Evolutionary conservation across 2,797 vertebrate species (phyloP).

Genomic region (Poeciliopsis gracilis): DNA sequence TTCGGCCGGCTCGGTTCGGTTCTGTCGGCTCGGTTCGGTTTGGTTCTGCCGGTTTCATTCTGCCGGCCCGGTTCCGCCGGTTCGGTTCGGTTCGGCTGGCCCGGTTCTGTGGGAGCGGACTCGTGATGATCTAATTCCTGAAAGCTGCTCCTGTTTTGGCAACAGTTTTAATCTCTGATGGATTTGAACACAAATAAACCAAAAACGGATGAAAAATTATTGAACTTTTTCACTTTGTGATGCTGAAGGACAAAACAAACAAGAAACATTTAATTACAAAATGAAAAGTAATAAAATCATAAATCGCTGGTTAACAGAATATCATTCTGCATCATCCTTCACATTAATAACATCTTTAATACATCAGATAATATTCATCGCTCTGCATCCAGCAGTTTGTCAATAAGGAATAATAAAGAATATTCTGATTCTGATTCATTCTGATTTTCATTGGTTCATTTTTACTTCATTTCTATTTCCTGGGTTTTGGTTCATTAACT

Average conservation of each 20-base stretch:
- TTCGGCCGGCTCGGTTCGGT: not conserved
- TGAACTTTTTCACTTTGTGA: not conserved
- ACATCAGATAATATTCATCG: too few species aligned
- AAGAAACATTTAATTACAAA: not conserved
- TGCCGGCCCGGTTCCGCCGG: not conserved
- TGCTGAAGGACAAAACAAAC: not conserved
- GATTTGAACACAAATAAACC: not conserved
- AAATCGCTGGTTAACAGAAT: not conserved
- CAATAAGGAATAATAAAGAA: too few species aligned
- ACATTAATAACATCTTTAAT: too few species aligned
- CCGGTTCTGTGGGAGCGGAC: conserved; percentile 53
- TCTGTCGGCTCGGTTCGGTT: too few species aligned
- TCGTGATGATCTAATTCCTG: conserved; percentile 59
- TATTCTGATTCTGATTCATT: too few species aligned
- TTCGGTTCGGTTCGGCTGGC: conserved; percentile 66
- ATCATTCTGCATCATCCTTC: too few species aligned
- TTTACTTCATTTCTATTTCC: too few species aligned
- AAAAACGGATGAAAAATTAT: not conserved
- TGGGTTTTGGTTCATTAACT: too few species aligned
- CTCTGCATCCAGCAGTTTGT: too few species aligned
- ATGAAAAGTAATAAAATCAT: not conserved
- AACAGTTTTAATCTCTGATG: conserved; percentile 50
- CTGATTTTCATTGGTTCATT: too few species aligned
- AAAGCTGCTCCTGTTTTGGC: conserved; percentile 67
- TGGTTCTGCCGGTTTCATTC: not conserved